Evolutionary conservation across 1,140 invertebrate genomes (phyloP).

Genomic region (Oscheius sp.): DNA sequence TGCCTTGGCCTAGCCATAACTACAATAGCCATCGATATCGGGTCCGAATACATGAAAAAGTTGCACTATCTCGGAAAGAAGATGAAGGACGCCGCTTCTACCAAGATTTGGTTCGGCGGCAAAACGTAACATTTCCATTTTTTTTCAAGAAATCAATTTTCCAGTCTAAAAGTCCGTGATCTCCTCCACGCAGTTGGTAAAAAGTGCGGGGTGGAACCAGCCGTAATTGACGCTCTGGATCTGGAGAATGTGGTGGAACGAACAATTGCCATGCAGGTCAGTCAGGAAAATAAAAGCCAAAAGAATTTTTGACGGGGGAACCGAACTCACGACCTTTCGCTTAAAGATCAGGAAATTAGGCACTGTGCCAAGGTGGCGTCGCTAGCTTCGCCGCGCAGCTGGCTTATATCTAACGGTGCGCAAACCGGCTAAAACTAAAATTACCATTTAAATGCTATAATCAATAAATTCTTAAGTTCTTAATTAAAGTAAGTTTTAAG

Average conservation of each 20-base stretch:
- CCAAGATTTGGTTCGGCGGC: conserved; percentile 47
- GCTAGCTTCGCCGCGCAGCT: neutral
- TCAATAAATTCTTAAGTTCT: neutral
- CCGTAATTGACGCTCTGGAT: conserved; percentile 56
- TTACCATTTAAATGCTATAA: neutral
- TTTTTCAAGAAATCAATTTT: conserved; percentile 17
- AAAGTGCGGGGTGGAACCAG: conserved; percentile 57
- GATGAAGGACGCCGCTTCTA: conserved; percentile 42
- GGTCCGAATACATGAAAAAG: conserved; percentile 47
- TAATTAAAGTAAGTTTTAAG: too few species aligned
- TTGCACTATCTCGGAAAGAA: conserved; percentile 44
- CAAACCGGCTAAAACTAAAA: too few species aligned
- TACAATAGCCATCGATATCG: conserved; percentile 44
- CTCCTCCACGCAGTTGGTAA: conserved; percentile 59
- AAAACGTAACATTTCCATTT: conserved; percentile 20
- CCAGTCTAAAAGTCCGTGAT: conserved; percentile 50
- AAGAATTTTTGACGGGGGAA: neutral
- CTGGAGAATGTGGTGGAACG: conserved; percentile 60
- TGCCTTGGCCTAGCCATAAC: conserved; percentile 43
- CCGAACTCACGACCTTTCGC: too few species aligned
- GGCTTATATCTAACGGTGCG: neutral
- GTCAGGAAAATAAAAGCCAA: neutral
- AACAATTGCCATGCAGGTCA: conserved; percentile 52
- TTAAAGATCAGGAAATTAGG: conserved; percentile 26
- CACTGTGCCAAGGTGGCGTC: neutral